Evolutionary conservation across 2,888 invertebrate genomes (phyloP).

Genomic region (Stomorhina lunata): DNA sequence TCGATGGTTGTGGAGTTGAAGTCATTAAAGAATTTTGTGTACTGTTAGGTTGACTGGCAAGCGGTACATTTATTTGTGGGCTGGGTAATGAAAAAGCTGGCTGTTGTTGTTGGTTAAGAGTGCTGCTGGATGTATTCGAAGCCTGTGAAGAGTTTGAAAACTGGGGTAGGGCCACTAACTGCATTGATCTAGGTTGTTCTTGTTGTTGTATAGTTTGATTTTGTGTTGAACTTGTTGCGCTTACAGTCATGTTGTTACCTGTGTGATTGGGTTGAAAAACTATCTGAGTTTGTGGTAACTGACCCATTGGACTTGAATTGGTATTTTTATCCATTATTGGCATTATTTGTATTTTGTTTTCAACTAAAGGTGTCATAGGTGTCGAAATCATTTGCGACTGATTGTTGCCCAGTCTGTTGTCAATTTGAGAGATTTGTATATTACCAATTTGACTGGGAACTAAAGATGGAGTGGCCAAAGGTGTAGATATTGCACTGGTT

Average conservation of each 20-base stretch:
- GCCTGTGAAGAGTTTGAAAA: constrained; percentile 61
- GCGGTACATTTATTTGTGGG: constrained; percentile 19
- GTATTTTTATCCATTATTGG: constrained; percentile 74
- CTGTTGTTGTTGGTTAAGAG: constrained; percentile 45
- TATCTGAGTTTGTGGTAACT: constrained; percentile 47
- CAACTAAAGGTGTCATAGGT: constrained; percentile 76
- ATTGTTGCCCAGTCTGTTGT: constrained; percentile 69
- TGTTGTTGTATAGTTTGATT: constrained; percentile 30
- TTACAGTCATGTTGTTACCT: constrained; percentile 54
- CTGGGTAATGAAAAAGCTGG: constrained; percentile 25
- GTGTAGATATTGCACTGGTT: constrained; percentile 66
- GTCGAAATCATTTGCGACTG: constrained; percentile 72
- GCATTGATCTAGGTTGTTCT: constrained; percentile 71
- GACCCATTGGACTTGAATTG: constrained; percentile 50
- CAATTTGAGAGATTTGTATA: constrained; percentile 80
- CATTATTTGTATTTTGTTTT: constrained; percentile 80
- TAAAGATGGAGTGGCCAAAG: constrained; percentile 70
- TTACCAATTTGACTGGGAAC: constrained; percentile 80
- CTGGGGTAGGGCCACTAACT: constrained; percentile 73
- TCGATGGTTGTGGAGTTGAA: constrained; percentile 52
- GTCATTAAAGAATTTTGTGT: constrained; percentile 23
- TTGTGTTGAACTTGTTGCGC: constrained; percentile 65
- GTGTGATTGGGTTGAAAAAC: constrained; percentile 54
- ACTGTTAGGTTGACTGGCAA: constrained; percentile 61
- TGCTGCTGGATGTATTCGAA: constrained; percentile 38